A percentile compares a stretch with the other conserved stretches of the same genome.
These are phyloP conservation scores for Stomatorhinus walkeri DNA, from an alignment of 2,797 vertebrate genomes.

Conservation along the genomic window DNA sequence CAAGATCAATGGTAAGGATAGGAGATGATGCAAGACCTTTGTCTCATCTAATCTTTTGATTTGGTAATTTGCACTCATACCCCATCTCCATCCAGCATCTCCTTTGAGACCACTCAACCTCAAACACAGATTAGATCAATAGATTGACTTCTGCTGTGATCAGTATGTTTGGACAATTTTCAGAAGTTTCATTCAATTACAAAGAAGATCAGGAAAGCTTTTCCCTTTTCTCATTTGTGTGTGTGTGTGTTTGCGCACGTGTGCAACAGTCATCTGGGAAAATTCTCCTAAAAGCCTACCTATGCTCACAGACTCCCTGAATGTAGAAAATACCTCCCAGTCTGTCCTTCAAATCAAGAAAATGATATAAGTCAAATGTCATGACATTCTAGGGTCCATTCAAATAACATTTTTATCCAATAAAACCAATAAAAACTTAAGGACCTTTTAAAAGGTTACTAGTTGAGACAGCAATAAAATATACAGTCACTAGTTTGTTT, in stretches of 20 bases:
- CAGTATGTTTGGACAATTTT: background rate
- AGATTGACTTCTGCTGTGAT: background rate
- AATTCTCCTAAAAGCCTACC: background rate
- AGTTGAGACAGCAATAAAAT: background rate
- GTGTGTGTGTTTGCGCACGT: no score
- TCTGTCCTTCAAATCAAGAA: background rate
- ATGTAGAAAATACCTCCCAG: background rate
- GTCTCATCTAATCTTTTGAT: background rate
- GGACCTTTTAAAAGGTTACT: background rate
- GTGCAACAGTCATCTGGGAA: background rate
- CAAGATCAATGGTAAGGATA: background rate
- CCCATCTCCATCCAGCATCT: background rate
- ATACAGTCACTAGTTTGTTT: background rate
- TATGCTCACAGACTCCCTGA: background rate
- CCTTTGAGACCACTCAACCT: background rate
- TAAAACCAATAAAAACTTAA: background rate
- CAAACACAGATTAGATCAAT: background rate
- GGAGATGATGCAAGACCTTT: background rate
- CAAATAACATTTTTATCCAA: background rate
- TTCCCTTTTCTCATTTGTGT: background rate
- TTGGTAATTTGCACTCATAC: background rate
- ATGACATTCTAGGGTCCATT: background rate
- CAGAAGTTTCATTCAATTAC: background rate
- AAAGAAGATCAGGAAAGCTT: background rate
- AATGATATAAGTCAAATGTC: background rate